Conservation (phyloP, 2,113 vertebrate species). For the Pteronura brasiliensis region DNA sequence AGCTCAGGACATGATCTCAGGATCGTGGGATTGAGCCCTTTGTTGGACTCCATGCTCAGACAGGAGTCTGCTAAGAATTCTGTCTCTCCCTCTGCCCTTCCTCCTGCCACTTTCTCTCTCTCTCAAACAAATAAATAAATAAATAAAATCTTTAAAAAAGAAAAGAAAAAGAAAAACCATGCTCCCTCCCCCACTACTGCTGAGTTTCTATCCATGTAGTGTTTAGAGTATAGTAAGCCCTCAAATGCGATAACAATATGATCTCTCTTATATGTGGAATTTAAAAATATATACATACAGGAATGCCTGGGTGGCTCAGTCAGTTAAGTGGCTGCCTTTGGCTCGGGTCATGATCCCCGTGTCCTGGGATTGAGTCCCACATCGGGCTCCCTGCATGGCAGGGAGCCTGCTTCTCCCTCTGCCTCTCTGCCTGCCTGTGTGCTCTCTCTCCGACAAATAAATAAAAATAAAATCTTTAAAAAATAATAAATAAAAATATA, state of each 20-base stretch:
- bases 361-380: no score
- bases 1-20: neutral
- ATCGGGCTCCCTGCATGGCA: no score
- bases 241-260: neutral
- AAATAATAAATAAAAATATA: no score
- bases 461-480: no score
- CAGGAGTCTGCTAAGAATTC: neutral
- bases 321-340: no score
- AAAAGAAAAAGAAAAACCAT: neutral
- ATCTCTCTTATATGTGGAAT: neutral
- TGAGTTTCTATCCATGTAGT: neutral
- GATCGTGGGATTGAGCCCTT: neutral
- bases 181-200: fast-evolving
- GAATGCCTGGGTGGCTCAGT: no score
- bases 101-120: no score
- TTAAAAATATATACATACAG: neutral
- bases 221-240: neutral
- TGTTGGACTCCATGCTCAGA: neutral
- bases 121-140: neutral
- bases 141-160: neutral
- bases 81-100: neutral
- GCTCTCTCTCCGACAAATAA: no score
- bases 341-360: no score
- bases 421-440: no score
- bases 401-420: no score